These are phyloP conservation scores for Rhinatrema bivittatum DNA, from an alignment of 2,797 vertebrate species.

Conservation along the genomic window DNA sequence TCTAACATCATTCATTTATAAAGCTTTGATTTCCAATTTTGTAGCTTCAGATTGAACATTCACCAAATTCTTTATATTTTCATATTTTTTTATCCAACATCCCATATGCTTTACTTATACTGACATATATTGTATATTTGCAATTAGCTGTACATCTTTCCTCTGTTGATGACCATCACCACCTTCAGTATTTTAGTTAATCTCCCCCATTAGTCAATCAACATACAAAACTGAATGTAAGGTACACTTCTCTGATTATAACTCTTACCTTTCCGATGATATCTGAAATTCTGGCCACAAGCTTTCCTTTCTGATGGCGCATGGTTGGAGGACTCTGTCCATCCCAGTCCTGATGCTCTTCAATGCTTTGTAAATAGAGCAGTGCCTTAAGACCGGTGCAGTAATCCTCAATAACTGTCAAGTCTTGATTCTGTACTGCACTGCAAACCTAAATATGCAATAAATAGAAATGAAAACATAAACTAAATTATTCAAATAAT, in stretches of 20 bases:
- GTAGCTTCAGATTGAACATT: no score
- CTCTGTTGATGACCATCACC: no score
- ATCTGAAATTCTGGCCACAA: slow-evolving; percentile 57
- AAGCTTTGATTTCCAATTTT: no score
- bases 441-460: slow-evolving; percentile 54
- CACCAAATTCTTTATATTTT: no score
- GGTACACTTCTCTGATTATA: slow-evolving; percentile 37
- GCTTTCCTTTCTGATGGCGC: slow-evolving; percentile 78
- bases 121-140: no score
- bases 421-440: slow-evolving; percentile 68
- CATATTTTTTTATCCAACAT: no score
- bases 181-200: no score
- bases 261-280: slow-evolving; percentile 72
- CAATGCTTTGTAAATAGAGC: slow-evolving; percentile 77
- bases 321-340: slow-evolving; percentile 71
- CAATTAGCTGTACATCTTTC: no score
- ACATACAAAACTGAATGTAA: slow-evolving; percentile 33
- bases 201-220: no score
- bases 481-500: no score
- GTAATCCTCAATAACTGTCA: slow-evolving; percentile 75
- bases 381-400: slow-evolving; percentile 68
- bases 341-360: slow-evolving; percentile 68
- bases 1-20: no score
- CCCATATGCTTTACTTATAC: no score
- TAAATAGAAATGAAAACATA: slow-evolving; percentile 28